A percentile compares a stretch with the other conserved stretches of the same genome.
Conservation (phyloP, 2,113 vertebrate species). For the Apeltes quadracus region DNA sequence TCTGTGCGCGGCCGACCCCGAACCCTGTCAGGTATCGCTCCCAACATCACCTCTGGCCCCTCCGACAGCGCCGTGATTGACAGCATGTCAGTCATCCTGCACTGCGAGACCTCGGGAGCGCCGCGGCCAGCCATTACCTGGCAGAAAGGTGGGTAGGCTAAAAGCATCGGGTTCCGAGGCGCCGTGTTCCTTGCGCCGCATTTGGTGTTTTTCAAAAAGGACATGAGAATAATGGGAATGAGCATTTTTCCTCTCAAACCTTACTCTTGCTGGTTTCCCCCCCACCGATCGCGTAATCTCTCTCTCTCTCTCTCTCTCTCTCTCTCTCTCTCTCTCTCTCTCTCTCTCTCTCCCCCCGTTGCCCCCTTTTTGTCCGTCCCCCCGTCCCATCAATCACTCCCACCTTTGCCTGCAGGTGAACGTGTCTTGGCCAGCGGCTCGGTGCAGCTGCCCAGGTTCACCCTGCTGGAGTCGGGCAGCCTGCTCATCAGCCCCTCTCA, state of each 20-base stretch:
- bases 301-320: slow-evolving; percentile 27
- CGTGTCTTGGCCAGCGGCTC: slow-evolving; percentile 95
- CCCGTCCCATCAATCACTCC: slow-evolving; percentile 50
- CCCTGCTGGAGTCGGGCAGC: slow-evolving; percentile 94
- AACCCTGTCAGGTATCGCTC: slow-evolving; percentile 88
- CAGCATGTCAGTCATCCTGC: slow-evolving; percentile 90
- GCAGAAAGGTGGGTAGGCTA: slow-evolving; percentile 89
- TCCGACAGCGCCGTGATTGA: slow-evolving; percentile 96
- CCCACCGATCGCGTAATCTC: too few relatives aligned
- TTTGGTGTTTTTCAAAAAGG: slow-evolving; percentile 42
- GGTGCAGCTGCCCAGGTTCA: slow-evolving; percentile 94
- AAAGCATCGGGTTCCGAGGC: slow-evolving; percentile 26
- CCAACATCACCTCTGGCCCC: slow-evolving; percentile 96
- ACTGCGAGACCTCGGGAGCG: slow-evolving; percentile 94
- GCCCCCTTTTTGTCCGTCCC: neutral
- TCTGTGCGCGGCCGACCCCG: slow-evolving; percentile 26
- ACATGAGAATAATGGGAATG: slow-evolving; percentile 25
- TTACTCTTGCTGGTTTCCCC: slow-evolving; percentile 14
- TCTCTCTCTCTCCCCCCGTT: slow-evolving; percentile 13
- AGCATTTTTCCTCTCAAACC: slow-evolving; percentile 33
- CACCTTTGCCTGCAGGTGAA: slow-evolving; percentile 82
- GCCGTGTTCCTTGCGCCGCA: slow-evolving; percentile 31
- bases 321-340: slow-evolving; percentile 29
- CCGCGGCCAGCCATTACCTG: slow-evolving; percentile 96
- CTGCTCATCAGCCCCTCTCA: slow-evolving; percentile 92